Percentiles rank a stretch among this genome's conserved stretches.
phyloP scores from a whole-genome alignment of 2,113 vertebrate genomes.

The Perca fluviatilis region DNA sequence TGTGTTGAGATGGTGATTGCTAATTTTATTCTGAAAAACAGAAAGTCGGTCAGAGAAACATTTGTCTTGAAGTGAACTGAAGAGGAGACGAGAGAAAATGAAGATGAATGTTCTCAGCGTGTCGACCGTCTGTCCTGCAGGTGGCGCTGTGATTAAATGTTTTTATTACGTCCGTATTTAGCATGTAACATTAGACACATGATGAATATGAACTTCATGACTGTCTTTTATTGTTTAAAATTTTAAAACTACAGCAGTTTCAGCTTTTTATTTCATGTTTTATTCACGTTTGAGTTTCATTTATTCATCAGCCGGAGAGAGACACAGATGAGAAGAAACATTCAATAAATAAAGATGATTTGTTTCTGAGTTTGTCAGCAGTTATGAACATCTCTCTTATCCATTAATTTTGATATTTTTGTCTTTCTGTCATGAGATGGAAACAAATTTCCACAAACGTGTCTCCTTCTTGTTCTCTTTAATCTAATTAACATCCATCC shows the following conservation, averaged over 20 bases:
- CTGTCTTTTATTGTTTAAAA: neutral
- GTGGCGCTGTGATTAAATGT: no score
- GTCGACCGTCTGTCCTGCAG: no score
- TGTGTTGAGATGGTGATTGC: slow-evolving; percentile 2
- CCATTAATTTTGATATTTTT: neutral
- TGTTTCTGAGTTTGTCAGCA: neutral
- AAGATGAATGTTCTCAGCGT: no score
- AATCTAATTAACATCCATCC: no score
- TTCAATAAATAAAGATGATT: neutral
- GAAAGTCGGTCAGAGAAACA: slow-evolving; percentile 25
- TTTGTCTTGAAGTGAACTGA: slow-evolving; percentile 7
- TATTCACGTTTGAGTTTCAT: neutral
- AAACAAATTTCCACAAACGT: no score
- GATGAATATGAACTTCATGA: neutral
- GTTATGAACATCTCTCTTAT: neutral
- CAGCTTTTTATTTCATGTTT: no score
- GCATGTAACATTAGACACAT: no score
- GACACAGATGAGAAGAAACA: neutral
- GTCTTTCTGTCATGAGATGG: neutral
- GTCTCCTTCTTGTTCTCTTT: no score
- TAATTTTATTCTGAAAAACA: slow-evolving; percentile 43
- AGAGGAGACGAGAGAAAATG: neutral
- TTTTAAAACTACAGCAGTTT: no score
- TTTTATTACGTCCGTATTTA: no score
- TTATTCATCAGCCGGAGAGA: slow-evolving; percentile 21